Conservation (phyloP, 2,113 vertebrate species). For the Myocastor coypus region DNA sequence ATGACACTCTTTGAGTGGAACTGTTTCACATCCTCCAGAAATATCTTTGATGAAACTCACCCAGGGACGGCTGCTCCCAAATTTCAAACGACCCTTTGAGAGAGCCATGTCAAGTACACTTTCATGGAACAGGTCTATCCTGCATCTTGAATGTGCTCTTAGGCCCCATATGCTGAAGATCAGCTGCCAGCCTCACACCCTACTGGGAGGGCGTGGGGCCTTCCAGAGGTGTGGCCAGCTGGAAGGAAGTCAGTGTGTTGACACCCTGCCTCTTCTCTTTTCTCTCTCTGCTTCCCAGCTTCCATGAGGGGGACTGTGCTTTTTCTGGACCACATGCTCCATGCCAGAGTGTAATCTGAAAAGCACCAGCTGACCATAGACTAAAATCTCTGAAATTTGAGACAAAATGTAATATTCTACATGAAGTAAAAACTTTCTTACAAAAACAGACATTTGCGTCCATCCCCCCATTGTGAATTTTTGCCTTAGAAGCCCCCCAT, state of each 20-base stretch:
- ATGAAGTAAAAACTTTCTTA: background rate
- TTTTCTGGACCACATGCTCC: background rate
- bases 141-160: background rate
- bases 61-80: background rate
- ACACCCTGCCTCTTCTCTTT: background rate
- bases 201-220: too few relatives aligned
- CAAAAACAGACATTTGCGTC: background rate
- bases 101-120: background rate
- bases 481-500: background rate
- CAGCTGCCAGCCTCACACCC: background rate
- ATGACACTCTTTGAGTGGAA: background rate
- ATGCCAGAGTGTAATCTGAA: background rate
- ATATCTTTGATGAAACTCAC: background rate
- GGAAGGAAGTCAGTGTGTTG: background rate
- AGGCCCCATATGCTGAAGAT: background rate
- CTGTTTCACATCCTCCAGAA: background rate
- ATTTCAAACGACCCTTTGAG: background rate
- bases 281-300: too few relatives aligned
- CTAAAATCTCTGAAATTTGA: background rate
- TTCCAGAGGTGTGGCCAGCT: too few relatives aligned
- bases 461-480: background rate
- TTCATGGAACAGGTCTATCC: background rate
- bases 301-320: background rate
- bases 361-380: background rate
- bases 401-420: background rate